These are phyloP conservation scores for Australoheros scitulus DNA, from an alignment of 2,113 vertebrate genomes.

Conservation along the genomic window DNA sequence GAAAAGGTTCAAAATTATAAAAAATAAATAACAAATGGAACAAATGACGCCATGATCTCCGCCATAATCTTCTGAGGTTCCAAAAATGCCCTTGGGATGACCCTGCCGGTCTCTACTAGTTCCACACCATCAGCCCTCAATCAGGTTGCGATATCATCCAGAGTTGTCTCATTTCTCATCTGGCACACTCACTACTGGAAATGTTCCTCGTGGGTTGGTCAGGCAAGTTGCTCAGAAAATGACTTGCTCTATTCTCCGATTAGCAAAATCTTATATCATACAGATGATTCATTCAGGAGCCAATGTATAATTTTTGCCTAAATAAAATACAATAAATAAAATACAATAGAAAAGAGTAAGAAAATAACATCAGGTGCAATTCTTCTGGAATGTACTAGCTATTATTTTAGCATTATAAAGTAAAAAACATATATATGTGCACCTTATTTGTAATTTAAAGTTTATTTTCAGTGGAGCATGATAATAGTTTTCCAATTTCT, in stretches of 20 bases:
- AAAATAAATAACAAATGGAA: not conserved
- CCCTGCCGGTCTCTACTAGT: not conserved
- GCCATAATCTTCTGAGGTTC: not conserved
- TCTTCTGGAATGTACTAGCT: not conserved
- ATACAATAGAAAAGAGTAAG: not conserved
- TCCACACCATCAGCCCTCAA: not conserved
- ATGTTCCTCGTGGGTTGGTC: not conserved
- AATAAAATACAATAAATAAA: not conserved
- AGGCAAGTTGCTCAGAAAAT: not conserved
- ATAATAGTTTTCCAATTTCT: constrained; percentile 4
- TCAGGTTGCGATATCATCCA: not conserved
- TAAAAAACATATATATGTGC: not conserved
- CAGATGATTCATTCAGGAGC: not conserved
- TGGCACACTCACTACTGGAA: not conserved
- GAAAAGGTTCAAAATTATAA: not conserved
- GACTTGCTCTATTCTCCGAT: not conserved
- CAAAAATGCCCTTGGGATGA: not conserved
- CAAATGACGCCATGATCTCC: not conserved
- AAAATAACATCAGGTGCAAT: not conserved
- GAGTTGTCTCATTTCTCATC: not conserved
- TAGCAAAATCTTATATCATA: not conserved
- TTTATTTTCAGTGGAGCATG: not conserved
- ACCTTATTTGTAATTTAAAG: not conserved
- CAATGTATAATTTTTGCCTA: no score
- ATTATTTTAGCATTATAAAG: not conserved